phyloP scores from a whole-genome alignment of 2,113 vertebrate genomes.

The Anser cygnoides region DNA sequence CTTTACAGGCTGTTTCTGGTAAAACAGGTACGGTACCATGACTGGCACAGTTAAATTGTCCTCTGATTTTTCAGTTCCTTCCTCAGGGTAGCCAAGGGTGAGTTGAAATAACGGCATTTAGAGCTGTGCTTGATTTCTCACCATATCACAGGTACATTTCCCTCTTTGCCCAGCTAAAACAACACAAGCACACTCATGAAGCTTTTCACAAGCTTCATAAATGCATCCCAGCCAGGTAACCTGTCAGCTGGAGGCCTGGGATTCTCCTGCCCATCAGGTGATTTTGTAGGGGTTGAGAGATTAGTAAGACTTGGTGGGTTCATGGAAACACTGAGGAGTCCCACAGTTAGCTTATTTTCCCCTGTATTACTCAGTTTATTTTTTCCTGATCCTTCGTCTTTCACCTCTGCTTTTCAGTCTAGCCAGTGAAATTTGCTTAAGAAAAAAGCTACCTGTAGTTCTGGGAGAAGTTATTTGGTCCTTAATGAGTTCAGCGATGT shows the following conservation, averaged over 20 bases:
- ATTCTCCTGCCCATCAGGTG: background rate
- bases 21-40: background rate
- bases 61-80: background rate
- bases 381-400: background rate
- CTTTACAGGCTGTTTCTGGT: background rate
- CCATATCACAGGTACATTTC: accelerated
- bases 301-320: background rate
- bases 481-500: background rate
- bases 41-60: background rate
- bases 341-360: background rate
- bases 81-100: background rate
- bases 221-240: background rate
- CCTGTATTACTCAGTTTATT: background rate
- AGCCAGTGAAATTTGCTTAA: background rate
- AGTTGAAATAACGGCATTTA: background rate
- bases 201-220: background rate
- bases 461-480: background rate
- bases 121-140: background rate
- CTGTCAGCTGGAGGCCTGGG: background rate
- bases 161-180: background rate
- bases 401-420: background rate
- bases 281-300: background rate
- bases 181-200: accelerated
- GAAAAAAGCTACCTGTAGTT: background rate
- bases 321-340: background rate